Conservation (phyloP, 2,113 vertebrate species). For the Aptenodytes patagonicus region DNA sequence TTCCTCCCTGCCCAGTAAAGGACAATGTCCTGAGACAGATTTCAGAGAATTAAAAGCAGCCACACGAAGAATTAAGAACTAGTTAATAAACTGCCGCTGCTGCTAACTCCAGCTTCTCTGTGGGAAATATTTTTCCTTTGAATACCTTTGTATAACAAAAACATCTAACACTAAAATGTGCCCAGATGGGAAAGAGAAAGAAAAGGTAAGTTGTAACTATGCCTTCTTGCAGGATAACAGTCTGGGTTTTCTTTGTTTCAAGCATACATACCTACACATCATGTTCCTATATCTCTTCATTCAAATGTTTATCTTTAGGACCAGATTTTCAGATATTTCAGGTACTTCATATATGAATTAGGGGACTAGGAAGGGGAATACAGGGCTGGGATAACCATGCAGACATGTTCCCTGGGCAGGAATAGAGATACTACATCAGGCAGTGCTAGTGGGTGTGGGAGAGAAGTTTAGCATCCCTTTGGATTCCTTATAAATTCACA, state of each 20-base stretch:
- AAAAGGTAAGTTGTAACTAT: not conserved
- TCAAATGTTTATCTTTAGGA: not conserved
- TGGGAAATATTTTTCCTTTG: not conserved
- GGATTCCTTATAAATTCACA: not conserved
- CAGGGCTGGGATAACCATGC: rapidly evolving
- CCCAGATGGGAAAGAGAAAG: not conserved
- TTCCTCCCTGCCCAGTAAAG: not conserved
- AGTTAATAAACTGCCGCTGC: not conserved
- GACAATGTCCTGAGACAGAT: not conserved
- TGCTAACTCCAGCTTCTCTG: not conserved
- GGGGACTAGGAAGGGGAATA: not conserved
- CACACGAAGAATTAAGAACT: not conserved
- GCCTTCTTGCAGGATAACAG: not conserved
- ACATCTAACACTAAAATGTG: not conserved
- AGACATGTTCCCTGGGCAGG: rapidly evolving
- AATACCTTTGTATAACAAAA: not conserved
- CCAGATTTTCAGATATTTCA: not conserved
- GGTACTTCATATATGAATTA: not conserved
- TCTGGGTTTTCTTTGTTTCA: not conserved
- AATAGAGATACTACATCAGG: rapidly evolving
- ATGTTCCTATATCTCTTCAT: not conserved
- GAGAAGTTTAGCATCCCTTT: not conserved
- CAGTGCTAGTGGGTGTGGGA: not conserved
- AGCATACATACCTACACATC: not conserved
- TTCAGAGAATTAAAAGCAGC: not conserved